These are phyloP conservation scores for Theropithecus gelada DNA, from an alignment of 2,113 vertebrate species.

Conservation along the genomic window DNA sequence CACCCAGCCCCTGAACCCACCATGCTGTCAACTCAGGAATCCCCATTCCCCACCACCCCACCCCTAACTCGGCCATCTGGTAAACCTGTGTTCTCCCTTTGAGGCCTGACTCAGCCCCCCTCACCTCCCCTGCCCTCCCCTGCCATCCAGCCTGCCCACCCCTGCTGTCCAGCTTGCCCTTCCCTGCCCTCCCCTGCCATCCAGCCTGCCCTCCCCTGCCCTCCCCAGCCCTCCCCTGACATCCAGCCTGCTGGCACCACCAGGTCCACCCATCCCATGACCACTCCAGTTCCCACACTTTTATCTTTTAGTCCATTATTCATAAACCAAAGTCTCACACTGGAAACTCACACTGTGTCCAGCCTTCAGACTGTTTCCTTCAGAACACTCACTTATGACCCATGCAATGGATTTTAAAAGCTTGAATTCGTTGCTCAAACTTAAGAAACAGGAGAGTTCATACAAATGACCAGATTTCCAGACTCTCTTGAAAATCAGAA, in stretches of 20 bases:
- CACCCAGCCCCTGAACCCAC: not conserved
- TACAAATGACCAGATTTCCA: not conserved
- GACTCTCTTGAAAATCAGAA: not conserved
- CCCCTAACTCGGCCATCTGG: not conserved
- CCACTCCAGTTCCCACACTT: not conserved
- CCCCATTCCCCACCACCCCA: not conserved
- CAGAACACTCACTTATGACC: not conserved
- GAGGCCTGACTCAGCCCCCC: not conserved
- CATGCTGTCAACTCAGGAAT: not conserved
- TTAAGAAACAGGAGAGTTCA: not conserved
- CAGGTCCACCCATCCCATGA: fast-evolving
- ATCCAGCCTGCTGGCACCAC: not conserved
- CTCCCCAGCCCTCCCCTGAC: not conserved
- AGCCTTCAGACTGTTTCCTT: not conserved
- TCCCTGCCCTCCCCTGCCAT: not conserved
- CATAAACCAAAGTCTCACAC: not conserved
- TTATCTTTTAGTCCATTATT: not conserved
- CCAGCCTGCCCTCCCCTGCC: not conserved
- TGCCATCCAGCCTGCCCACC: no score
- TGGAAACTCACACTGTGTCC: not conserved
- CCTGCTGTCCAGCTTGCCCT: not conserved
- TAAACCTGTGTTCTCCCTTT: not conserved
- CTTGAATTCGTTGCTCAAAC: not conserved
- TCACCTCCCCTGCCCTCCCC: fast-evolving
- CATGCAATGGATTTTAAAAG: not conserved